Percentiles rank a stretch among this genome's conserved stretches.
phyloP scores from a whole-genome alignment of 2,113 vertebrate genomes.

The Rhynchomys soricoides region DNA sequence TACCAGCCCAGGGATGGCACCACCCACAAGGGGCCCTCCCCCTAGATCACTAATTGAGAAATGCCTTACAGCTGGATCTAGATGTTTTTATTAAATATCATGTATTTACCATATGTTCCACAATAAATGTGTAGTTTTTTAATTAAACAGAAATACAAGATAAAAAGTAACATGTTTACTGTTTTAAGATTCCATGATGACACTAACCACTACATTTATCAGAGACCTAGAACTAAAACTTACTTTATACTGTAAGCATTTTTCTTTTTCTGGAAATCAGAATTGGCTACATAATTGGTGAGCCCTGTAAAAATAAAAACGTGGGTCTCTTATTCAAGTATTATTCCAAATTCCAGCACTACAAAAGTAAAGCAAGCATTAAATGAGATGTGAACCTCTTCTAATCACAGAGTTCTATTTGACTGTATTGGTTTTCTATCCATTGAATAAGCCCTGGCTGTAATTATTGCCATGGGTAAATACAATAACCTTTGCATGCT shows the following conservation, averaged over 20 bases:
- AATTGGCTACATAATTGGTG: not conserved
- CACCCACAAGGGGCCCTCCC: too few relatives aligned
- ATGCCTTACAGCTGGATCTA: too few relatives aligned
- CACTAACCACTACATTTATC: not conserved
- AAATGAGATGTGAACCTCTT: not conserved
- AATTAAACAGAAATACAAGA: not conserved
- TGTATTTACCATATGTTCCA: not conserved
- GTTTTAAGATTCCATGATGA: not conserved
- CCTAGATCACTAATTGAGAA: too few relatives aligned
- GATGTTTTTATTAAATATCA: not conserved
- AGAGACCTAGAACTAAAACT: not conserved
- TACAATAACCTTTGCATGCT: constrained; percentile 9
- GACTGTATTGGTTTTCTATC: not conserved
- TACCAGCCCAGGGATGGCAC: too few relatives aligned
- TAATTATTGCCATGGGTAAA: constrained; percentile 29
- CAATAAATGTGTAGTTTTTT: not conserved
- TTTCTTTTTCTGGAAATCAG: not conserved
- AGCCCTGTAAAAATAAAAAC: not conserved
- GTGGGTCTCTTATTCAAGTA: not conserved
- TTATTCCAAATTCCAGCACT: constrained; percentile 17
- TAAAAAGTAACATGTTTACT: not conserved
- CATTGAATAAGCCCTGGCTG: not conserved
- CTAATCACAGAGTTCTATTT: not conserved
- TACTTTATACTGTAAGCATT: not conserved
- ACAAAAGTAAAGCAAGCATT: not conserved